Evolutionary conservation across 2,888 invertebrate species (phyloP).

Genomic region (Aleiodes leptofemur): DNA sequence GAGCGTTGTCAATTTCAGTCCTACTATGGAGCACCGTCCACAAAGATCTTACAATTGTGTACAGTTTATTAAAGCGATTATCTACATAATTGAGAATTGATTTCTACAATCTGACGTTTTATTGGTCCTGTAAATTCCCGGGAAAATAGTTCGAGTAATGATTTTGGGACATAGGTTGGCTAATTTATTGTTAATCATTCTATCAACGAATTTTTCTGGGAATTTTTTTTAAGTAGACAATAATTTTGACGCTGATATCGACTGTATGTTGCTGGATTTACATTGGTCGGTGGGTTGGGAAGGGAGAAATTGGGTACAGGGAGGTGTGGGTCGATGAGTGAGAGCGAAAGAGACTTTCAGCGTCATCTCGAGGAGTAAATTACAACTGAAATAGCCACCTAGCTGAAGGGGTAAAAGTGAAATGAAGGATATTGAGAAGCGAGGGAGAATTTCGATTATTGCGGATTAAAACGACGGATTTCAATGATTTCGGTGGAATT

Average conservation of each 20-base stretch:
- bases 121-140: not conserved
- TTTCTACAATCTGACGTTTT: too few relatives aligned
- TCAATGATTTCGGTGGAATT: too few relatives aligned
- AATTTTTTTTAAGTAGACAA: slow-evolving; percentile 22
- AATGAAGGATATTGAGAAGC: too few relatives aligned
- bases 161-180: not conserved
- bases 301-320: not conserved
- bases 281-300: slow-evolving; percentile 1
- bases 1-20: slow-evolving; percentile 60
- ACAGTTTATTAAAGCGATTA: slow-evolving; percentile 56
- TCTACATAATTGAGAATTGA: not conserved
- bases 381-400: too few relatives aligned
- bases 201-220: not conserved
- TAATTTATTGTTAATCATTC: not conserved
- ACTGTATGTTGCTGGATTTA: not conserved
- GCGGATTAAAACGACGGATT: too few relatives aligned
- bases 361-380: too few relatives aligned
- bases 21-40: slow-evolving; percentile 55
- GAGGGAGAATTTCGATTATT: too few relatives aligned
- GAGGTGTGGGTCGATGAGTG: not conserved
- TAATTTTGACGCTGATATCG: slow-evolving; percentile 13
- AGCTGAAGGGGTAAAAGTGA: too few relatives aligned
- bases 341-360: too few relatives aligned
- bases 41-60: slow-evolving; percentile 47
- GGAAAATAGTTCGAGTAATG: not conserved